Base-by-base conservation (phyloP, 2,113 vertebrate genomes). In the Bungarus multicinctus region DNA sequence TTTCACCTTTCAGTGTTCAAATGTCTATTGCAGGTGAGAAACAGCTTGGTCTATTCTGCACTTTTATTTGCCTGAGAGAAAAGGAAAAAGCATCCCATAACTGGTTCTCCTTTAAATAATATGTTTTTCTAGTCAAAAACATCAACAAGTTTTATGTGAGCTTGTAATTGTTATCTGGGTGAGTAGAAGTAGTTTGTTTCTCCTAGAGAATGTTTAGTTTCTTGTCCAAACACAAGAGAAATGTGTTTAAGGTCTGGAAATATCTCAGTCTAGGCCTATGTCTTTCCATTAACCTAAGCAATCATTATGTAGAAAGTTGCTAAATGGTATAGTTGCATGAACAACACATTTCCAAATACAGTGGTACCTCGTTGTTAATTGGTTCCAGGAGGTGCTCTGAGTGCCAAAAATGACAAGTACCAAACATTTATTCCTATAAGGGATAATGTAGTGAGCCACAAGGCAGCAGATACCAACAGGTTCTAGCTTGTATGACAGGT, bases 81-180 rank as follows among this genome's bases (percentile, higher is more conserved):
- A 53, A 74, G 87, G 23, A n/a, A n/a, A 88, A 30, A 45, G 3
- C 11, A 60, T 4, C 34, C 45, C 34, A 89, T 22, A 85, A 39
- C 57, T 55, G 39, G 14, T 34, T 25, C 39, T 85, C 11, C 52
- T 52, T 11, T n/a, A 58, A 91, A 92, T 23, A 89, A 39, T 16
- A 81, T 18, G 30, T 30, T 89, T 60, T 39, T 74, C 39, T 81
- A 89, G 64, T 89, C 53, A 57, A 53, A 89, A 52, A 85, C 14
- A 89, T 52, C 52, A 92, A 88, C 74, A 89, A 85, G 74, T 92
- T 81, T 27, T 30, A 22, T 92, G 89, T 89, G 60, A 92, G 47
- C 20, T 89, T 89, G n/a, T 52, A 89, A 10, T 27, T 4, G 88
- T 54, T 87, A 54, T 27, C 39, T 69, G 47, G 60, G n/a, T 81